Conservation (phyloP, 2,797 vertebrate genomes). For the Acipenser transmontanus region DNA sequence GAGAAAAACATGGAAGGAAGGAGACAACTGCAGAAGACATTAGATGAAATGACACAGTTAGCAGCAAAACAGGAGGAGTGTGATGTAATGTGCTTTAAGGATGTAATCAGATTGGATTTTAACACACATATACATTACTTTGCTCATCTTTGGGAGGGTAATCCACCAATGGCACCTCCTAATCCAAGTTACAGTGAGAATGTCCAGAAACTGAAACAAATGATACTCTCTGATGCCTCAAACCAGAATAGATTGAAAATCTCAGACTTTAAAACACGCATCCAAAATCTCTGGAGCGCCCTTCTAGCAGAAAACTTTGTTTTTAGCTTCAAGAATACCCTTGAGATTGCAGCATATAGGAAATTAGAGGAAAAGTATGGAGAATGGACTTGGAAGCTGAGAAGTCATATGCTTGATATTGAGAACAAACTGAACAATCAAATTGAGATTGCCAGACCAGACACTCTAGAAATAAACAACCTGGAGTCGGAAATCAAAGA, state of each 20-base stretch:
- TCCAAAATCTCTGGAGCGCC: constrained; percentile 54
- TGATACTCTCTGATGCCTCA: constrained; percentile 32
- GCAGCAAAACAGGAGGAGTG: constrained; percentile 52
- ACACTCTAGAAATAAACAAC: background rate
- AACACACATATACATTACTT: constrained; percentile 55
- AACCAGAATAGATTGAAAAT: constrained; percentile 33
- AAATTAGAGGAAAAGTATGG: constrained; percentile 46
- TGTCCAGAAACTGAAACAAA: constrained; percentile 49
- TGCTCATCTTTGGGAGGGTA: constrained; percentile 59
- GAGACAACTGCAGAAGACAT: constrained; percentile 45
- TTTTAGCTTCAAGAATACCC: constrained; percentile 63
- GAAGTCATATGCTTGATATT: constrained; percentile 39
- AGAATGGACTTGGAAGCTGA: constrained; percentile 55
- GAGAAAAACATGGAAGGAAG: constrained; percentile 56
- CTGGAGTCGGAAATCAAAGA: constrained; percentile 22
- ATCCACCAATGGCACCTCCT: constrained; percentile 63
- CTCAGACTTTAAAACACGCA: constrained; percentile 43
- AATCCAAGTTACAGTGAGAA: constrained; percentile 60
- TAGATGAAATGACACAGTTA: constrained; percentile 50
- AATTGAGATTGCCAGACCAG: constrained; percentile 34
- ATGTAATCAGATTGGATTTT: constrained; percentile 55
- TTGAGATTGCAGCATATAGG: constrained; percentile 49
- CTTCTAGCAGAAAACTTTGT: constrained; percentile 62
- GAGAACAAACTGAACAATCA: constrained; percentile 38
- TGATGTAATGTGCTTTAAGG: constrained; percentile 43